Percentiles rank a stretch among this genome's conserved stretches.
These are phyloP conservation scores for Glossosoma conforme DNA, from an alignment of 1,140 invertebrate genomes.

Conservation along the genomic window DNA sequence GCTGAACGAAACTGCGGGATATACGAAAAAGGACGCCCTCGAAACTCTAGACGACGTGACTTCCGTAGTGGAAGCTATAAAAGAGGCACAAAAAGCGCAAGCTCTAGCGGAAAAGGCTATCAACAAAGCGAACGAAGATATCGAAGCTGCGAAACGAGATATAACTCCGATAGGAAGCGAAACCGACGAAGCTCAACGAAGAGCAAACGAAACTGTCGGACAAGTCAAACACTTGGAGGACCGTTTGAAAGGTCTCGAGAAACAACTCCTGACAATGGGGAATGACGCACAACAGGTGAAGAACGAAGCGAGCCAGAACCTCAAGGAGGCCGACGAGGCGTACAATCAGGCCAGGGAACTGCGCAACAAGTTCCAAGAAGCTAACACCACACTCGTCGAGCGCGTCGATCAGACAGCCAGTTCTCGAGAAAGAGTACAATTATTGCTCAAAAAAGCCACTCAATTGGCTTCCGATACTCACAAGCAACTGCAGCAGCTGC, in stretches of 20 bases:
- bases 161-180: conserved; percentile 61
- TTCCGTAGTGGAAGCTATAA: conserved; percentile 53
- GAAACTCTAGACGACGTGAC: conserved; percentile 54
- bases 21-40: conserved; percentile 64
- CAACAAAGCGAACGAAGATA: conserved; percentile 72
- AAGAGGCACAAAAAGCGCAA: conserved; percentile 72
- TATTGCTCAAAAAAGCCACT: conserved; percentile 67
- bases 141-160: conserved; percentile 68
- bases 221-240: conserved; percentile 63
- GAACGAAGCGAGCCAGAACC: conserved; percentile 50
- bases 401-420: conserved; percentile 48
- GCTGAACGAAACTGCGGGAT: conserved; percentile 71
- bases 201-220: conserved; percentile 65
- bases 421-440: conserved; percentile 66
- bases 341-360: conserved; percentile 44
- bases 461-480: conserved; percentile 71
- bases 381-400: conserved; percentile 43
- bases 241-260: conserved; percentile 66
- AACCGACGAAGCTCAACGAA: conserved; percentile 66
- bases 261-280: conserved; percentile 72
- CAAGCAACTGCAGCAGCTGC: conserved; percentile 67
- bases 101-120: conserved; percentile 73
- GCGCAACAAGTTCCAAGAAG: conserved; percentile 42
- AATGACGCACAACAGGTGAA: conserved; percentile 54
- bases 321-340: conserved; percentile 44